phyloP scores from a whole-genome alignment of 2,797 vertebrate genomes.

The Leucoraja ocellata region DNA sequence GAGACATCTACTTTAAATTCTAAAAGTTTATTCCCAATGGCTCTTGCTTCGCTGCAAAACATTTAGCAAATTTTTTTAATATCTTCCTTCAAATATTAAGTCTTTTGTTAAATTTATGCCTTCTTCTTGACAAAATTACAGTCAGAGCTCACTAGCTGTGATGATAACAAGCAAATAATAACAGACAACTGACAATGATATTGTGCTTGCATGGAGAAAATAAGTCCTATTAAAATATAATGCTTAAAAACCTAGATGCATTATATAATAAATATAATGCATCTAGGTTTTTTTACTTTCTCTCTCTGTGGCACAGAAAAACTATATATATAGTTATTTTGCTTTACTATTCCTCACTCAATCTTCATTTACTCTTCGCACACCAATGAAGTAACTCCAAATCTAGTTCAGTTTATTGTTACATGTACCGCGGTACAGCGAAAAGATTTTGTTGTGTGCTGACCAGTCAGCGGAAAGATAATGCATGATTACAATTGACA shows the following conservation, averaged over 20 bases:
- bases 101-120: neutral
- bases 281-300: neutral
- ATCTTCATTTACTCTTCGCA: neutral
- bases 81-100: neutral
- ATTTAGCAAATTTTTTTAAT: neutral
- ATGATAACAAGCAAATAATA: neutral
- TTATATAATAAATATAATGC: neutral
- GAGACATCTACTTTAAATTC: neutral
- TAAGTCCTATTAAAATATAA: conserved; percentile 7
- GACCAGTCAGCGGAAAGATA: too few species aligned
- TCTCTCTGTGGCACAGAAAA: neutral
- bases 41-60: neutral
- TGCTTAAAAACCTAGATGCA: neutral
- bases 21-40: neutral
- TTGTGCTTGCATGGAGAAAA: neutral
- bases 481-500: too few species aligned
- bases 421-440: too few species aligned
- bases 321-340: neutral
- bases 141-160: conserved; percentile 9
- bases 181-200: neutral
- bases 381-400: neutral
- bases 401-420: too few species aligned
- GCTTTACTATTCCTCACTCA: neutral
- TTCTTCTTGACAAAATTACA: conserved; percentile 2
- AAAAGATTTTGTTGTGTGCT: too few species aligned